phyloP scores from a whole-genome alignment of 2,113 vertebrate genomes.

The Microcebus ravelobensis region DNA sequence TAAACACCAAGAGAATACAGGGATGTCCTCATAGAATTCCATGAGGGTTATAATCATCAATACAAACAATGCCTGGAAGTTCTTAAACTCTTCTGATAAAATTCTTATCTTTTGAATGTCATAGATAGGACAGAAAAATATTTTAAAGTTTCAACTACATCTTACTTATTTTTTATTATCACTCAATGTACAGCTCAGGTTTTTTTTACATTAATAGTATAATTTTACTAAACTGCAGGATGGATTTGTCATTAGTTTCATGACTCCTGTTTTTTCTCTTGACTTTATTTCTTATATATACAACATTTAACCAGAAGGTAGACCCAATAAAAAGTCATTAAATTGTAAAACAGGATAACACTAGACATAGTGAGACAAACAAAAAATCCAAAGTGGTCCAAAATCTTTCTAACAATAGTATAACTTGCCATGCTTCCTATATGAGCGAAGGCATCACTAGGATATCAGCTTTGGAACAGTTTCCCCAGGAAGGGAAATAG shows the following conservation, averaged over 20 bases:
- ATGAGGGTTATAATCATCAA: not conserved
- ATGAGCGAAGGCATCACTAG: not conserved
- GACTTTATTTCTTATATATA: slow-evolving; percentile 46
- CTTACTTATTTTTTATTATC: slow-evolving; percentile 3
- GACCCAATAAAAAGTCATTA: slow-evolving; percentile 17
- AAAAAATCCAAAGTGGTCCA: not conserved
- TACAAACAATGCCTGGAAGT: slow-evolving; percentile 2
- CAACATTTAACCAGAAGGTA: slow-evolving; percentile 53
- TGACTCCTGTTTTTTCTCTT: slow-evolving; percentile 22
- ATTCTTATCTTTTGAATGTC: not conserved
- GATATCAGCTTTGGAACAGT: not conserved
- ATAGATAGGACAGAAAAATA: not conserved
- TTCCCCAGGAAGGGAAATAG: not conserved
- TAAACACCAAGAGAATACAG: not conserved
- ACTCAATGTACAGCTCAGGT: not conserved
- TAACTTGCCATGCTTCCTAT: not conserved
- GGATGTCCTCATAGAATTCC: not conserved
- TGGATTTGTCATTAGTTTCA: slow-evolving; percentile 33
- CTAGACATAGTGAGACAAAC: slow-evolving; percentile 29
- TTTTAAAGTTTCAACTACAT: slow-evolving; percentile 13
- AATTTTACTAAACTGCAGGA: slow-evolving; percentile 53
- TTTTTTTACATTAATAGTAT: slow-evolving; percentile 14
- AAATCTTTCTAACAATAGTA: not conserved
- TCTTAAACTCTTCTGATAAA: not conserved
- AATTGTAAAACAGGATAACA: slow-evolving; percentile 50